Conservation (phyloP, 2,888 invertebrate species). For the Bruchidius siliquastri region DNA sequence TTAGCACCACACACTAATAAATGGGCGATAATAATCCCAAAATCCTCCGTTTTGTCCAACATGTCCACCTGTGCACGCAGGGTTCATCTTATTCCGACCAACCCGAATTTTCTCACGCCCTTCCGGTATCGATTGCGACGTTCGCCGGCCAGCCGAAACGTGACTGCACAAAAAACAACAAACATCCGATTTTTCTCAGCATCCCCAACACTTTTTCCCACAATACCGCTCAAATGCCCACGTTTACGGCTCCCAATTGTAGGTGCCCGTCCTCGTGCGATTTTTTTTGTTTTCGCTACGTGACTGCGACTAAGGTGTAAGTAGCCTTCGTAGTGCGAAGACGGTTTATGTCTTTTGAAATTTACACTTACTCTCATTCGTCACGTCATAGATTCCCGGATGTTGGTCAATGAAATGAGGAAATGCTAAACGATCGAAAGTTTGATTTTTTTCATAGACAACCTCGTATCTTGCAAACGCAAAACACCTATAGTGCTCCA, state of each 20-base stretch:
- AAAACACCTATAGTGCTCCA: too few relatives aligned
- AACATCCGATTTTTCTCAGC: slow-evolving; percentile 15
- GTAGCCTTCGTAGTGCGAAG: neutral
- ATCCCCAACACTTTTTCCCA: slow-evolving; percentile 10
- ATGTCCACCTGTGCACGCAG: neutral
- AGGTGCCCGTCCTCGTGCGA: slow-evolving; percentile 6
- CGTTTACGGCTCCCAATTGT: slow-evolving; percentile 2
- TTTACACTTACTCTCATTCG: neutral
- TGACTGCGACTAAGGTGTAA: slow-evolving; percentile 3
- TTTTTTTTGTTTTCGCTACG: slow-evolving; percentile 8
- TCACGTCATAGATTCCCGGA: too few relatives aligned
- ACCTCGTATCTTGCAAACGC: too few relatives aligned
- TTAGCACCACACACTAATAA: too few relatives aligned
- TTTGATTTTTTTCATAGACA: too few relatives aligned
- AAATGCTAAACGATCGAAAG: too few relatives aligned
- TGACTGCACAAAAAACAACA: slow-evolving; percentile 24
- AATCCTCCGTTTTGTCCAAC: too few relatives aligned
- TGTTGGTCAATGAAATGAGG: too few relatives aligned
- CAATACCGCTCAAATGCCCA: neutral
- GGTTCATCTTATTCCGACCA: neutral
- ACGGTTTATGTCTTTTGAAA: neutral
- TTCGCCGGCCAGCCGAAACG: slow-evolving; percentile 8
- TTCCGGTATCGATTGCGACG: neutral
- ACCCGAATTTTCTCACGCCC: neutral
- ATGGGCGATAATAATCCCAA: too few relatives aligned